Evolutionary conservation across 1,140 invertebrate species (phyloP).

Genomic region (Oryctes rhinoceros): DNA sequence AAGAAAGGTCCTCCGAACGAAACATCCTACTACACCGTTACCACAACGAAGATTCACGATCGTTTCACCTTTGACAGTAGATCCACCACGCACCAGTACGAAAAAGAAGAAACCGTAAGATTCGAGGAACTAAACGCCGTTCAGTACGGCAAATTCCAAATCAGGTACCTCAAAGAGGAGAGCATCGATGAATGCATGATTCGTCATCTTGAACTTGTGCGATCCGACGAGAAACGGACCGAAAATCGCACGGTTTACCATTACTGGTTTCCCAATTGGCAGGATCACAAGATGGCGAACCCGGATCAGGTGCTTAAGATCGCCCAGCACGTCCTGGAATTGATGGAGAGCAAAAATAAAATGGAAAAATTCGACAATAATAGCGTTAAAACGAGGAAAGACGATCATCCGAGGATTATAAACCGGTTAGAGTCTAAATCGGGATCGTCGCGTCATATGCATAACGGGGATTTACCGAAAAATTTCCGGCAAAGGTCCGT

Average conservation of each 20-base stretch:
- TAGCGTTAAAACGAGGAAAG: not conserved
- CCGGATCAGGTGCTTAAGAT: slow-evolving; percentile 65
- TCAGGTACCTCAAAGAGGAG: slow-evolving; percentile 52
- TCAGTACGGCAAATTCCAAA: slow-evolving; percentile 52
- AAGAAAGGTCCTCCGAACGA: slow-evolving; percentile 46
- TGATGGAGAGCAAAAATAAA: slow-evolving; percentile 48
- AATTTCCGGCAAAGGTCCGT: not conserved
- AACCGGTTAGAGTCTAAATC: too few species aligned
- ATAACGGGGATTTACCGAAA: slow-evolving; percentile 12
- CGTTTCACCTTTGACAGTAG: slow-evolving; percentile 56
- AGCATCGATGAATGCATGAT: slow-evolving; percentile 55
- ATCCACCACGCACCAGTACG: slow-evolving; percentile 42
- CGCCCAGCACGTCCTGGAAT: slow-evolving; percentile 67
- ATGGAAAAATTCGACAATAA: not conserved
- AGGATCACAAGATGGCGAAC: slow-evolving; percentile 66
- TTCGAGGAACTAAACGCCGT: slow-evolving; percentile 57
- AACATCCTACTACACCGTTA: slow-evolving; percentile 53
- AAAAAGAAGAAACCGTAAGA: slow-evolving; percentile 53
- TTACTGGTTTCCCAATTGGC: slow-evolving; percentile 77
- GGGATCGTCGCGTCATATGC: slow-evolving; percentile 14
- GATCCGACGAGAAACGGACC: slow-evolving; percentile 43
- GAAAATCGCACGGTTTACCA: slow-evolving; percentile 57
- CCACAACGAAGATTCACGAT: slow-evolving; percentile 53
- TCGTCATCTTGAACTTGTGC: slow-evolving; percentile 52
- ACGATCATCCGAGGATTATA: not conserved